Evolutionary conservation across 2,113 vertebrate species (phyloP).

Genomic region (Loxodonta africana): DNA sequence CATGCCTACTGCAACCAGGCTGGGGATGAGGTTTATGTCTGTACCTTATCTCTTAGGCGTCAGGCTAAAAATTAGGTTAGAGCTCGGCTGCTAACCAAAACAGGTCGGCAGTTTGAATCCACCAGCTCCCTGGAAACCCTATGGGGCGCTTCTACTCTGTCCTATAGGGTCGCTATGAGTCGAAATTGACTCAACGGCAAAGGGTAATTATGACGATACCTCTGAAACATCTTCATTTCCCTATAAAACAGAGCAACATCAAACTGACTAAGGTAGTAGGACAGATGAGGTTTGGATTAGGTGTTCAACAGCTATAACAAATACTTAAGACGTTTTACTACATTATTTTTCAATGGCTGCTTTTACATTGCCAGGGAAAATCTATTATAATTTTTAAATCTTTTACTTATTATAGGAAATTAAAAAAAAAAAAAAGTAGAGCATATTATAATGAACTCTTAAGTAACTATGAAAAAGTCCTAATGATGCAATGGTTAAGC

Average conservation of each 20-base stretch:
- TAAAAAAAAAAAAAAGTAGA: not conserved
- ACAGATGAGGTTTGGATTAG: not conserved
- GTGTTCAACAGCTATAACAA: not conserved
- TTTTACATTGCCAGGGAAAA: not conserved
- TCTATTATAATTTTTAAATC: not conserved
- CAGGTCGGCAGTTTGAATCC: no score
- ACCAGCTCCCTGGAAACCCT: no score
- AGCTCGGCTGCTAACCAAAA: no score
- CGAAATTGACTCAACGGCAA: no score
- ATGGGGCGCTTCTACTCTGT: no score
- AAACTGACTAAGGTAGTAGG: not conserved
- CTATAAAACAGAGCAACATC: not conserved
- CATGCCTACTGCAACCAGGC: not conserved
- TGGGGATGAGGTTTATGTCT: not conserved
- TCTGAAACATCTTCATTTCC: not conserved
- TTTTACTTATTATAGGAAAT: not conserved
- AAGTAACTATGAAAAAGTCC: no score
- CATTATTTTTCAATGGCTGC: not conserved
- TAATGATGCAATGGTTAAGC: no score
- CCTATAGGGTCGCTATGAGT: no score
- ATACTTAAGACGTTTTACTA: not conserved
- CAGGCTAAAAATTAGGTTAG: not conserved
- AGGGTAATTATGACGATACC: not conserved
- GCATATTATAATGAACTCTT: not conserved
- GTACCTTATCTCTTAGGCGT: not conserved